These are phyloP conservation scores for Luperina testacea DNA, from an alignment of 2,888 invertebrate species.

Conservation along the genomic window DNA sequence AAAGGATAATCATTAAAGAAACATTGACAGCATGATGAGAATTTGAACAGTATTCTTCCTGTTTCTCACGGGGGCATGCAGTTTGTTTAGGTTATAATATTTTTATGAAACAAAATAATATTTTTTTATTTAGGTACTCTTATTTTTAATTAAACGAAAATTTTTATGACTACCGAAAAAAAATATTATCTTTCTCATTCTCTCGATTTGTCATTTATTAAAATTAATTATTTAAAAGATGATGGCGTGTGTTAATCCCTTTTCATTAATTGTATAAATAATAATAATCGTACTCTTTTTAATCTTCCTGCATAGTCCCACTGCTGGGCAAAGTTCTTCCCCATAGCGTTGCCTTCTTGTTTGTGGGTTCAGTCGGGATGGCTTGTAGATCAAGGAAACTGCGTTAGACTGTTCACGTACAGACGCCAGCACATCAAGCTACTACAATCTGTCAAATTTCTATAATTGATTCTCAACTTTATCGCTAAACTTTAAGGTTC, in stretches of 20 bases:
- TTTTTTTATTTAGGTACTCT: too few species aligned
- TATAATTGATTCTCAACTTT: too few species aligned
- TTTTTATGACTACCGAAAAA: too few species aligned
- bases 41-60: constrained; percentile 8
- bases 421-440: too few species aligned
- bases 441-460: too few species aligned
- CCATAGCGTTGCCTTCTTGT: neutral
- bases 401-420: too few species aligned
- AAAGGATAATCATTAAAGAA: constrained; percentile 15
- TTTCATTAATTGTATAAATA: too few species aligned
- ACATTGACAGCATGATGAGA: constrained; percentile 1
- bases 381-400: too few species aligned
- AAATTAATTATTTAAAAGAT: neutral
- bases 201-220: neutral
- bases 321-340: neutral
- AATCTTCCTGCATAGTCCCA: neutral
- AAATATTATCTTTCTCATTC: neutral
- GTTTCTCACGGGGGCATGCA: neutral
- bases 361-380: too few species aligned
- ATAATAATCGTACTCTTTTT: neutral
- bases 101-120: neutral
- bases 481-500: too few species aligned
- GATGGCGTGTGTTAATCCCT: neutral
- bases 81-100: neutral
- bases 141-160: neutral